phyloP scores from a whole-genome alignment of 1,140 invertebrate genomes.

The Leptonema lineaticorne region DNA sequence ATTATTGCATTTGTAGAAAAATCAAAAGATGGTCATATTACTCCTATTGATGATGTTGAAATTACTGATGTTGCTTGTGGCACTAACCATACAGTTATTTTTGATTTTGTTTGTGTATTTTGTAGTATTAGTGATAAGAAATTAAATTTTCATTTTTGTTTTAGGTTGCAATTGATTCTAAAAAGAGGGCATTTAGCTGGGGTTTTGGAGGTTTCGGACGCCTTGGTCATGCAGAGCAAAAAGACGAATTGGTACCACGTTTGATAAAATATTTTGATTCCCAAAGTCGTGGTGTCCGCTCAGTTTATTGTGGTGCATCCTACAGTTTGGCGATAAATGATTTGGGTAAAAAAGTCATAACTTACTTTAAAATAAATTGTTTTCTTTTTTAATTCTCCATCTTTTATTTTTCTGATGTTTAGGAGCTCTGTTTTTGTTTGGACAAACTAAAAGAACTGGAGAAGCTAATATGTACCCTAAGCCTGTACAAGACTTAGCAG shows the following conservation, averaged over 20 bases:
- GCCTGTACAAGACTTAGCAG: conserved; percentile 86
- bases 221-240: conserved; percentile 87
- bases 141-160: conserved; percentile 24
- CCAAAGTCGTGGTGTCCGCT: conserved; percentile 76
- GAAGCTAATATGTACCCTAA: conserved; percentile 97
- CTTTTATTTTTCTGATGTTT: neutral
- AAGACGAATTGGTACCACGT: conserved; percentile 87
- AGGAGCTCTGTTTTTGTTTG: conserved; percentile 78
- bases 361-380: neutral
- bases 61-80: conserved; percentile 90
- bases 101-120: neutral
- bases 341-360: conserved; percentile 59
- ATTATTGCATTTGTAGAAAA: conserved; percentile 87
- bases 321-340: conserved; percentile 84
- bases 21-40: conserved; percentile 81
- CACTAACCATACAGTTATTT: conserved; percentile 80
- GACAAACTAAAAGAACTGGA: conserved; percentile 87
- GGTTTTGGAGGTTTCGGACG: conserved; percentile 93
- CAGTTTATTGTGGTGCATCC: conserved; percentile 80
- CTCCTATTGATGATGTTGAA: conserved; percentile 80
- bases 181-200: conserved; percentile 88
- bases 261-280: conserved; percentile 87
- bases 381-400: neutral
- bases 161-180: conserved; percentile 81
- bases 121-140: too few relatives aligned